A percentile compares a stretch with the other conserved stretches of the same genome.
These are phyloP conservation scores for Chalcis sispes DNA, from an alignment of 2,888 invertebrate genomes.

Conservation along the genomic window DNA sequence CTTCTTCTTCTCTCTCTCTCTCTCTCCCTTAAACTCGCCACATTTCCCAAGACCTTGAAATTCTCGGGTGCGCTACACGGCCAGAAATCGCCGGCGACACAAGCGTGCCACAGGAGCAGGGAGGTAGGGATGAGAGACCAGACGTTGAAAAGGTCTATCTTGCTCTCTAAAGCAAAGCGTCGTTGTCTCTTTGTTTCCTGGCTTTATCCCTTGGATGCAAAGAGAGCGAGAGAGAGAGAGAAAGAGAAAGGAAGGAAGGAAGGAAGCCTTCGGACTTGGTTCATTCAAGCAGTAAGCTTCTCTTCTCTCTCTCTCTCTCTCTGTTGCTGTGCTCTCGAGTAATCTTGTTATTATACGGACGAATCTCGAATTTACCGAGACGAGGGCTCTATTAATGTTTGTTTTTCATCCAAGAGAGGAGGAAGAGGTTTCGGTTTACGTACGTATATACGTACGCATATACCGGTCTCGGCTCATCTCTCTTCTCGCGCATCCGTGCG, in stretches of 20 bases:
- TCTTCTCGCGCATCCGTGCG: neutral
- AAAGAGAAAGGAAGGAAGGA: too few species aligned
- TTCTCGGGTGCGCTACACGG: slow-evolving; percentile 25
- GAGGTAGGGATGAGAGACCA: neutral
- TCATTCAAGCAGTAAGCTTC: slow-evolving; percentile 29
- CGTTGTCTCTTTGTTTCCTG: slow-evolving; percentile 27
- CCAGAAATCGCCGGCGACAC: slow-evolving; percentile 41
- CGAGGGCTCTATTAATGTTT: slow-evolving; percentile 55
- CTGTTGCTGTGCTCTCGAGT: slow-evolving; percentile 26
- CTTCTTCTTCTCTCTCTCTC: too few species aligned
- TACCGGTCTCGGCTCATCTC: slow-evolving; percentile 29
- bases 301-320: neutral
- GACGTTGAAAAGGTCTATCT: slow-evolving; percentile 21
- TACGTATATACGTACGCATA: slow-evolving; percentile 2
- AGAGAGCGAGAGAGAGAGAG: too few species aligned
- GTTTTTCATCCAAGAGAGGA: slow-evolving; percentile 51
- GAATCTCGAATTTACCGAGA: slow-evolving; percentile 50
- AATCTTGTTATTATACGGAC: slow-evolving; percentile 57
- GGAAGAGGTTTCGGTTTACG: neutral
- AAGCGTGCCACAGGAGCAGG: neutral
- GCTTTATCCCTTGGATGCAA: slow-evolving; percentile 38
- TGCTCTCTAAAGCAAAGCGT: neutral
- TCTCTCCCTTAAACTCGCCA: too few species aligned
- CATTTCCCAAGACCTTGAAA: slow-evolving; percentile 52
- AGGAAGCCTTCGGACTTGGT: slow-evolving; percentile 46